A percentile compares a stretch with the other conserved stretches of the same genome.
phyloP scores from a whole-genome alignment of 2,797 vertebrate genomes.

The Epinephelus coioides region DNA sequence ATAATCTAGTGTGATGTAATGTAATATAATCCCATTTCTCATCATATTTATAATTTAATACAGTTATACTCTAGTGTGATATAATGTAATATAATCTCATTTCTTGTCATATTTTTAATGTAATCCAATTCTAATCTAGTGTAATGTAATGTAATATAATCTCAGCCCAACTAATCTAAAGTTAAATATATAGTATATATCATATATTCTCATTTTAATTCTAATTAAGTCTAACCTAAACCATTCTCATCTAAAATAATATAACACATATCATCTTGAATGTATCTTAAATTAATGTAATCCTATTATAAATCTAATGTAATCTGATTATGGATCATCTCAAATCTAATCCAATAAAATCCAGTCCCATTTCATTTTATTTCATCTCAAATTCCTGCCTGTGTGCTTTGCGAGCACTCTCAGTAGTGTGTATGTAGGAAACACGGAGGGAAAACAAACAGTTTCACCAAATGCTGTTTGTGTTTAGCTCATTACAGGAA shows the following conservation, averaged over 20 bases:
- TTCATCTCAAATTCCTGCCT: background rate
- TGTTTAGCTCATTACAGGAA: constrained; percentile 16
- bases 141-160: no score
- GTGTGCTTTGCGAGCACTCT: background rate
- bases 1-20: no score
- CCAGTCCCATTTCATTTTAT: background rate
- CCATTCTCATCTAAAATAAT: no score
- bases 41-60: background rate
- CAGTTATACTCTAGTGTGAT: no score
- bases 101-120: background rate
- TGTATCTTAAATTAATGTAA: no score
- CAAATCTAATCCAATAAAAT: background rate
- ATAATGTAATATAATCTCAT: background rate
- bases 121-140: no score
- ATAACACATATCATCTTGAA: no score
- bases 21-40: background rate
- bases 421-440: background rate
- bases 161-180: no score
- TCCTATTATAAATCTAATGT: background rate
- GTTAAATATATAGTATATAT: no score
- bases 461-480: background rate
- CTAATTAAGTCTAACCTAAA: background rate
- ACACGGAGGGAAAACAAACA: background rate
- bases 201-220: no score
- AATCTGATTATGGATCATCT: background rate